Base-by-base conservation (phyloP, 2,888 invertebrate genomes). In the Cyclophora punctaria region DNA sequence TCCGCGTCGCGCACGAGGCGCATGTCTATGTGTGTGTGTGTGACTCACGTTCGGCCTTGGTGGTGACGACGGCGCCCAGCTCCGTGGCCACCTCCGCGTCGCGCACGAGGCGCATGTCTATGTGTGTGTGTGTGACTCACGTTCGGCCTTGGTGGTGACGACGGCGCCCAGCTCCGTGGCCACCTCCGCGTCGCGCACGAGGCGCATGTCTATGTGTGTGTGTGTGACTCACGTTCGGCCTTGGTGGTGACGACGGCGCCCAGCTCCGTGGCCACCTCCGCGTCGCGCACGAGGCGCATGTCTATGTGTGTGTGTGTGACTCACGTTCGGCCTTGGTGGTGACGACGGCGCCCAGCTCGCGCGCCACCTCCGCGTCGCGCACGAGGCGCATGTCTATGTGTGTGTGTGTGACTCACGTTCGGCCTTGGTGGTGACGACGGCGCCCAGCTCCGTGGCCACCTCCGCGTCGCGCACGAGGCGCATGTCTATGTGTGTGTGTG, bases 301-400 rank as follows among this genome's bases (percentile, higher is more conserved):
- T 96, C 96, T n/a, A n/a, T n/a, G n/a, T n/a, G n/a, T n/a, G 20
- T 20, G 20, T 20, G 20, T 20, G 20, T 34, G 53, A 89, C 92
- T 92, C 89, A 96, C 96, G 96, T 89, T 96, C 95, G 52, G 96
- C 95, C 83, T 95, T 96, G 60, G 95, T 93, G 47, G 93, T 91
- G 46, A 95, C 92, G 0, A 93, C 92, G 54, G 93, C 93, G 3
- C 95, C 95, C 48, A 96, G 82, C 59, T 94, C 93, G 34, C 90
- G 84, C 0, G 92, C 91, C 0, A 94, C 95, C 77, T 96, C 96
- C 41, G 91, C 92, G 49, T 94, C 93, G 3, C 93, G 91, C 3
- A 96, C 91, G n/a, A 95, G 84, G 51, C 91, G 89, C 95, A 96
- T 96, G 67, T 96, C 96, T n/a, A n/a, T n/a, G n/a, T n/a, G n/a